A percentile compares a stretch with the other conserved stretches of the same genome.
Evolutionary conservation across 2,113 vertebrate species (phyloP).

Genomic region (Phalacrocorax carbo): DNA sequence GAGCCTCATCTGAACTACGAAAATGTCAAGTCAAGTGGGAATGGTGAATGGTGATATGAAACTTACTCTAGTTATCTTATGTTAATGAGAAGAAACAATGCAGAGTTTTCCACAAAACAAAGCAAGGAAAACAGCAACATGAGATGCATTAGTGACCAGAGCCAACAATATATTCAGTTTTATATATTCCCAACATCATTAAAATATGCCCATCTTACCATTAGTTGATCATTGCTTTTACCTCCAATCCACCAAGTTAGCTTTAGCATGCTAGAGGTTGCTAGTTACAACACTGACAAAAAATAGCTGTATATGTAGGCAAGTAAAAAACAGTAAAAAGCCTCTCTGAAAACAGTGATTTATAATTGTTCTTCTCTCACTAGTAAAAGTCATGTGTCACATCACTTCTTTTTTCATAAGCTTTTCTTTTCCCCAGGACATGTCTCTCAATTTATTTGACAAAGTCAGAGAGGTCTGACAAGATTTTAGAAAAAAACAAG

Average conservation of each 20-base stretch:
- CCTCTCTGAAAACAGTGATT: background rate
- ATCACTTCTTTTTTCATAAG: background rate
- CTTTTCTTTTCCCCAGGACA: background rate
- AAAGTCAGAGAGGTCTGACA: background rate
- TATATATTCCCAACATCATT: conserved; percentile 52
- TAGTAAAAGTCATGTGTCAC: background rate
- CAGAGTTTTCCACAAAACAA: background rate
- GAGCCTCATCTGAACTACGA: conserved; percentile 63
- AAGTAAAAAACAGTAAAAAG: background rate
- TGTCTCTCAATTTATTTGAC: background rate
- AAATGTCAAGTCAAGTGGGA: conserved; percentile 70
- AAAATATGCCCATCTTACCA: conserved; percentile 63
- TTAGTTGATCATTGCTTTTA: background rate
- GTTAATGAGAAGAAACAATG: conserved; percentile 69
- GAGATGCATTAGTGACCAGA: conserved; percentile 22
- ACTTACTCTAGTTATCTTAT: conserved; percentile 54
- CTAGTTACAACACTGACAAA: background rate
- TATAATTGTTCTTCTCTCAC: background rate
- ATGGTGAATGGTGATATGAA: conserved; percentile 48
- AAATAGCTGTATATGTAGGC: background rate
- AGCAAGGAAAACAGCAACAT: background rate
- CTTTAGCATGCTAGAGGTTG: background rate
- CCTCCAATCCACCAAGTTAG: background rate
- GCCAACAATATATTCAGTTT: background rate
- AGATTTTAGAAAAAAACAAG: background rate